Conservation (phyloP, 2,888 invertebrate species). For the Volucella inflata region DNA sequence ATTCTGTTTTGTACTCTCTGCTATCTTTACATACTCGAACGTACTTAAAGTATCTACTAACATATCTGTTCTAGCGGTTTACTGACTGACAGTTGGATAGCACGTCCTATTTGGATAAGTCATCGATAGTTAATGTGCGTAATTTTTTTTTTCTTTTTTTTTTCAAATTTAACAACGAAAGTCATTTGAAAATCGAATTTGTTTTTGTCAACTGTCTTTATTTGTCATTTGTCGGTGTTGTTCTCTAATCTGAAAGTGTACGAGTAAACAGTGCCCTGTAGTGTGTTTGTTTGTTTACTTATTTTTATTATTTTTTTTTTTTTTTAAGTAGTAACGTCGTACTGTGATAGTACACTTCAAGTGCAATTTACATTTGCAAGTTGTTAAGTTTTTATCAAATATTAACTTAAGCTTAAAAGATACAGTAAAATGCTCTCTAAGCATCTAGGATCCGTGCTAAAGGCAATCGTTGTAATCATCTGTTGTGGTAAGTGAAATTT, state of each 20-base stretch:
- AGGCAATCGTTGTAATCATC: constrained; percentile 52
- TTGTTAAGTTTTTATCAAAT: constrained; percentile 37
- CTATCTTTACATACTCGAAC: constrained; percentile 27
- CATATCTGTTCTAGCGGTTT: constrained; percentile 4
- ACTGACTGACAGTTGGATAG: neutral
- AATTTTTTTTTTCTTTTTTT: neutral
- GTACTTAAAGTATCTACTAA: constrained; percentile 38
- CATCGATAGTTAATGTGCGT: constrained; percentile 23
- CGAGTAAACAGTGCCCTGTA: constrained; percentile 1
- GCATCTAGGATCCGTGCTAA: constrained; percentile 44
- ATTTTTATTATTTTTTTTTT: constrained; percentile 6
- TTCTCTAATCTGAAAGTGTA: constrained; percentile 12
- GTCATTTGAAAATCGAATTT: constrained; percentile 22
- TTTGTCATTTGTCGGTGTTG: neutral
- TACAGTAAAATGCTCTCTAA: constrained; percentile 39
- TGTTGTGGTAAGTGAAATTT: constrained; percentile 58
- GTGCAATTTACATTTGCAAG: constrained; percentile 56
- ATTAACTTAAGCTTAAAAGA: constrained; percentile 6
- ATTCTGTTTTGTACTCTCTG: constrained; percentile 13
- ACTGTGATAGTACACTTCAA: constrained; percentile 37
- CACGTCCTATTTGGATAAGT: constrained; percentile 42
- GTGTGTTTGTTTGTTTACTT: constrained; percentile 19
- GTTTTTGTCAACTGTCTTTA: constrained; percentile 1
- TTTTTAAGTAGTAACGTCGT: neutral
- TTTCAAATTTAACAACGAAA: constrained; percentile 36